phyloP scores from a whole-genome alignment of 2,797 vertebrate species.

The Dendrocincla tyrannina region DNA sequence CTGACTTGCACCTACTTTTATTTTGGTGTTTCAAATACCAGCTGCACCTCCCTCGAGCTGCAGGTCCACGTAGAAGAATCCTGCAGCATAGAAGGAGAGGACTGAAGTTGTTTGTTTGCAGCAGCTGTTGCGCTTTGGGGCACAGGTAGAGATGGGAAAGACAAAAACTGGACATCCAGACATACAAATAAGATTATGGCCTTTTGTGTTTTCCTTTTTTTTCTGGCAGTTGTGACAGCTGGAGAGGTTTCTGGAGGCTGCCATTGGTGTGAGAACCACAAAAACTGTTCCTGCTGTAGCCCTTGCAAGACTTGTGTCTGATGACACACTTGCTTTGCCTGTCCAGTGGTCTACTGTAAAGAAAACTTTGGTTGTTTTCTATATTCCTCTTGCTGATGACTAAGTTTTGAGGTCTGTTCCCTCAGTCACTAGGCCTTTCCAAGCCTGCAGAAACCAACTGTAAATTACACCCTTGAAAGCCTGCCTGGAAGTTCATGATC shows the following conservation, averaged over 20 bases:
- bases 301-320: not conserved
- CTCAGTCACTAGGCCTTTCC: not conserved
- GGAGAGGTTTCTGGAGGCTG: not conserved
- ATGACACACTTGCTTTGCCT: not conserved
- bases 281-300: not conserved
- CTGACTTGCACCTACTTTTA: not conserved
- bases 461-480: not conserved
- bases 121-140: not conserved
- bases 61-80: not conserved
- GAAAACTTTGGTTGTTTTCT: not conserved
- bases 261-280: slow-evolving; percentile 9
- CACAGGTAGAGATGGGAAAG: not conserved
- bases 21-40: not conserved
- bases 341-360: not conserved
- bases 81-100: not conserved
- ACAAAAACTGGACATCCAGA: not conserved
- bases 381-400: not conserved
- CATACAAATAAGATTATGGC: not conserved
- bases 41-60: not conserved
- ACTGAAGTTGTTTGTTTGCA: slow-evolving; percentile 5
- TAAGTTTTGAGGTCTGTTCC: slow-evolving; percentile 15
- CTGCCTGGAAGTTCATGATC: slow-evolving; percentile 13
- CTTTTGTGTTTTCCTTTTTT: not conserved
- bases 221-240: not conserved
- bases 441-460: not conserved